phyloP scores from a whole-genome alignment of 2,797 vertebrate genomes.

The Numenius phaeopus region DNA sequence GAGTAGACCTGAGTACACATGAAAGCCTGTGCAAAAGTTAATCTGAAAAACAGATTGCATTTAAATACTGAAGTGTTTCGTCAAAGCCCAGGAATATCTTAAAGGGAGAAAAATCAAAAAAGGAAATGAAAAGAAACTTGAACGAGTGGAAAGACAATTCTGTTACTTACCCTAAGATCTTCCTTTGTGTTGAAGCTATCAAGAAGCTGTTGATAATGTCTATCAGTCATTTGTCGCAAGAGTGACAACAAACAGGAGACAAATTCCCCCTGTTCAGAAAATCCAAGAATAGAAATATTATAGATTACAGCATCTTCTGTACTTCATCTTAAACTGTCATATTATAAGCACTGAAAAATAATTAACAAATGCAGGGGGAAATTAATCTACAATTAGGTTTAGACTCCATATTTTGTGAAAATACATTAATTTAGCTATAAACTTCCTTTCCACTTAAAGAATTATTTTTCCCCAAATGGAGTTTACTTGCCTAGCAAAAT shows the following conservation, averaged over 20 bases:
- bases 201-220: conserved; percentile 96
- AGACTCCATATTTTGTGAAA: background rate
- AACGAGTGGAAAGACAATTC: background rate
- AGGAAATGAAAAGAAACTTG: background rate
- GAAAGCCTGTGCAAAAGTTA: background rate
- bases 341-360: background rate
- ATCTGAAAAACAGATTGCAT: background rate
- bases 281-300: conserved; percentile 3
- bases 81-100: background rate
- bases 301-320: background rate
- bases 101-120: background rate
- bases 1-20: background rate
- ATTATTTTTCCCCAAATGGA: background rate
- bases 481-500: background rate
- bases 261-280: conserved; percentile 90
- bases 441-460: background rate
- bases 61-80: background rate
- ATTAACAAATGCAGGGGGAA: background rate
- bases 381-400: background rate
- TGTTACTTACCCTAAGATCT: conserved; percentile 89
- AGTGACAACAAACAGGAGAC: conserved; percentile 94
- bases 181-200: conserved; percentile 94
- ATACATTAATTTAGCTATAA: background rate
- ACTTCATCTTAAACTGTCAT: background rate
- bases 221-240: conserved; percentile 95